Conservation (phyloP, 2,797 vertebrate genomes). For the Thamnophis elegans region DNA sequence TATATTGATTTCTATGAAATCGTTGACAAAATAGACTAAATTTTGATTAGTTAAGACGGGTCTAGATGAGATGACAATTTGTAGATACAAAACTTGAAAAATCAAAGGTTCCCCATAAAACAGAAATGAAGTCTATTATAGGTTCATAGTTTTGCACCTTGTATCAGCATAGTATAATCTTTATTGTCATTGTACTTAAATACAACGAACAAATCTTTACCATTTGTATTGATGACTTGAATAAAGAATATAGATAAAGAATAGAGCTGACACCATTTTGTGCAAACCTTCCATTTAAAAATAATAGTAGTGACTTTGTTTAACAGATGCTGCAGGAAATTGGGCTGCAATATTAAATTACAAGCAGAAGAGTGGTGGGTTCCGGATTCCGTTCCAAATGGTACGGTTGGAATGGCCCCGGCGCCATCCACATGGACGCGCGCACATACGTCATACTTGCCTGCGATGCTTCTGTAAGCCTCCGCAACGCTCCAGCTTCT, state of each 20-base stretch:
- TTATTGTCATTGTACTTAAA: no score
- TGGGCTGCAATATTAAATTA: neutral
- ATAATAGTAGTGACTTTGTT: neutral
- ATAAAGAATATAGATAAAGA: neutral
- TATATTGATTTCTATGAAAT: neutral
- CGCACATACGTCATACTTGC: no score
- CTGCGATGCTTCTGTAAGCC: no score
- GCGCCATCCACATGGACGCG: no score
- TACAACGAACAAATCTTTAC: neutral
- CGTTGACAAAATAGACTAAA: neutral
- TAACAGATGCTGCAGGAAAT: neutral
- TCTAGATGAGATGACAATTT: neutral
- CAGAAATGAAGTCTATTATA: neutral
- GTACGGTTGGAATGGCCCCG: no score
- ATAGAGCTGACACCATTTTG: neutral
- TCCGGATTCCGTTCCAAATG: no score
- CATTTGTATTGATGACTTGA: neutral
- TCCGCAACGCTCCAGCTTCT: no score
- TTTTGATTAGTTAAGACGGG: neutral
- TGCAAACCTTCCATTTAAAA: neutral
- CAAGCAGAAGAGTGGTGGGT: no score
- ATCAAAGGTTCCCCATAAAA: neutral
- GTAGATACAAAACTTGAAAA: neutral
- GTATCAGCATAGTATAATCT: neutral
- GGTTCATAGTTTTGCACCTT: neutral